These are phyloP conservation scores for Meiosimyza decipiens DNA, from an alignment of 2,888 invertebrate species.

Conservation along the genomic window DNA sequence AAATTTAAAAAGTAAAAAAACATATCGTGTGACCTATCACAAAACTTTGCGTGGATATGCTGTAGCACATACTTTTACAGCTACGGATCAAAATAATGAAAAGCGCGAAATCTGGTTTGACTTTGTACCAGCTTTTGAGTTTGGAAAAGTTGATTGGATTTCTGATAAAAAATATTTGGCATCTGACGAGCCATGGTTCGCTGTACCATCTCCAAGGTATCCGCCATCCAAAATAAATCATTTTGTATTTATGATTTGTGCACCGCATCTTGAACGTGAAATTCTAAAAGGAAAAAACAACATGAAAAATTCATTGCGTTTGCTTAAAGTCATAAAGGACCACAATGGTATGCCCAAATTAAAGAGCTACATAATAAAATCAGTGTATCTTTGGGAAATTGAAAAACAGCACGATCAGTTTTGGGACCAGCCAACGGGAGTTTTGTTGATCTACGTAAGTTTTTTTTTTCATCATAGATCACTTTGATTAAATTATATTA, in stretches of 20 bases:
- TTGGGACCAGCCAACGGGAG: slow-evolving; percentile 40
- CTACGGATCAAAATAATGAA: slow-evolving; percentile 37
- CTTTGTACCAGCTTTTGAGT: slow-evolving; percentile 54
- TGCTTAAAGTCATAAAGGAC: slow-evolving; percentile 52
- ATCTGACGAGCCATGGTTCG: slow-evolving; percentile 48
- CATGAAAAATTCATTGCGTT: slow-evolving; percentile 51
- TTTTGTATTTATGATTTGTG: slow-evolving; percentile 49
- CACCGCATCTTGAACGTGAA: slow-evolving; percentile 48
- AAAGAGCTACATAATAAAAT: slow-evolving; percentile 54
- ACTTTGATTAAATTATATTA: too few species aligned
- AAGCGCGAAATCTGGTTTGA: slow-evolving; percentile 49
- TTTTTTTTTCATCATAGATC: too few species aligned
- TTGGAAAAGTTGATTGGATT: slow-evolving; percentile 43
- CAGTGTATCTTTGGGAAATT: slow-evolving; percentile 48
- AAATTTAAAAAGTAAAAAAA: neutral
- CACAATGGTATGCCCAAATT: slow-evolving; percentile 43
- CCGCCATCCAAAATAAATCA: slow-evolving; percentile 43
- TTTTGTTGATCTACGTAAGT: slow-evolving; percentile 45
- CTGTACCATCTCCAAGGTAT: slow-evolving; percentile 45
- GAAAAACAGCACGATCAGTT: slow-evolving; percentile 25
- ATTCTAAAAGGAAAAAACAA: slow-evolving; percentile 45
- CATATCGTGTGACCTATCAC: too few species aligned
- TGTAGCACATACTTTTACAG: slow-evolving; percentile 55
- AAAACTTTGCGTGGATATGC: slow-evolving; percentile 37
- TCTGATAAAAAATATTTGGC: neutral